Conservation (phyloP, 2,113 vertebrate genomes). For the Archocentrus centrarchus region DNA sequence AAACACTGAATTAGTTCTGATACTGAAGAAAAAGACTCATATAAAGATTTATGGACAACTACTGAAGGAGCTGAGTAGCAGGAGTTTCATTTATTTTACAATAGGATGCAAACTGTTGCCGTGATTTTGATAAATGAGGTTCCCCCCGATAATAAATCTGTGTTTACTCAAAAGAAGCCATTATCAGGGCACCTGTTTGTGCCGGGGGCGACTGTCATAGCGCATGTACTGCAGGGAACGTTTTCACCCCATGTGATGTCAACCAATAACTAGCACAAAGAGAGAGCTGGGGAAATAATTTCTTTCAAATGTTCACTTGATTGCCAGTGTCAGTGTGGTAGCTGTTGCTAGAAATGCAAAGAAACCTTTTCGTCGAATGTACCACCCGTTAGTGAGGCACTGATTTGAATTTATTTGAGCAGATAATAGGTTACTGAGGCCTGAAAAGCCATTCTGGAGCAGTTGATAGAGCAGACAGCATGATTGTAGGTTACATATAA, state of each 20-base stretch:
- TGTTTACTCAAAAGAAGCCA: slow-evolving; percentile 18
- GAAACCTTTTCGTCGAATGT: background rate
- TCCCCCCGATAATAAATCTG: background rate
- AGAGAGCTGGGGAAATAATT: background rate
- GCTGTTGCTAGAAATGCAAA: background rate
- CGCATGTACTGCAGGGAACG: background rate
- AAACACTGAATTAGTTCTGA: background rate
- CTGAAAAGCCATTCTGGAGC: background rate
- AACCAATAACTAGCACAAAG: background rate
- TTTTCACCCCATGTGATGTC: background rate
- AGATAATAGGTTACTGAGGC: background rate
- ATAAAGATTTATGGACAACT: background rate
- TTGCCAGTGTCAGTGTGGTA: background rate
- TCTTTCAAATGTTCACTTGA: background rate
- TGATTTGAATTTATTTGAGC: background rate
- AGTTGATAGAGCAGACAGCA: background rate
- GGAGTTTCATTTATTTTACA: background rate
- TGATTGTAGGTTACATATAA: background rate
- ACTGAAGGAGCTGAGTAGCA: background rate
- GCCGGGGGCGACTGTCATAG: slow-evolving; percentile 21
- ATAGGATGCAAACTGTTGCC: background rate
- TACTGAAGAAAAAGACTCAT: slow-evolving; percentile 3
- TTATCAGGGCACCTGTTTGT: slow-evolving; percentile 12
- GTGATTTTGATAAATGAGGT: slow-evolving; percentile 4
- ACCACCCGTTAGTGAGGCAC: background rate